Evolutionary conservation across 2,113 vertebrate species (phyloP).

Genomic region (Prunella himalayana): DNA sequence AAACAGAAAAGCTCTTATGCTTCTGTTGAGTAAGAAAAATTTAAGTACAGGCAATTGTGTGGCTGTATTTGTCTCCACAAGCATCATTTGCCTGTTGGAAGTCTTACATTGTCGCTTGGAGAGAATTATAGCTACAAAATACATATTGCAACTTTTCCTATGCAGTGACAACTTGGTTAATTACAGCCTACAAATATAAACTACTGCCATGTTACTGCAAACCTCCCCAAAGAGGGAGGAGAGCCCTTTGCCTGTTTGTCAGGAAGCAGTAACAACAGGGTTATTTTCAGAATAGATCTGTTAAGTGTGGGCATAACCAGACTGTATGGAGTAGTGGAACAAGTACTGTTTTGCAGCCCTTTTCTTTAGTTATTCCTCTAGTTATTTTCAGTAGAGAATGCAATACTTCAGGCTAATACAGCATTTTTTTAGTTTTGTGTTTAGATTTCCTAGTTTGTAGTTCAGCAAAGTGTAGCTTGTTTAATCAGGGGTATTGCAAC

Average conservation of each 20-base stretch:
- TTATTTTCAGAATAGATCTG: neutral
- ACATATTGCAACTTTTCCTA: neutral
- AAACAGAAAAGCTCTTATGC: neutral
- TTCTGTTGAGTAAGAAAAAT: neutral
- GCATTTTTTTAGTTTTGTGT: neutral
- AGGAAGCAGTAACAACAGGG: neutral
- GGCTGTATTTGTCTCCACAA: neutral
- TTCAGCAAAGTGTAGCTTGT: neutral
- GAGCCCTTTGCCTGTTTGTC: neutral
- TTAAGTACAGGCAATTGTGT: neutral
- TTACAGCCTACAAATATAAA: neutral
- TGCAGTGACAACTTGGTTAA: neutral
- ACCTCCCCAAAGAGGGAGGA: neutral
- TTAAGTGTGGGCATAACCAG: no score
- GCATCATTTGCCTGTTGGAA: neutral
- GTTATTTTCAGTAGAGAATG: neutral
- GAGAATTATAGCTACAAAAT: neutral
- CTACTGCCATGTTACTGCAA: neutral
- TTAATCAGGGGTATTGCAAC: neutral
- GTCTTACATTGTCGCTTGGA: neutral
- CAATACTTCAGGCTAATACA: neutral
- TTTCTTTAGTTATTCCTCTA: neutral
- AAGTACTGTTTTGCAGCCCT: neutral
- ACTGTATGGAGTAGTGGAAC: neutral
- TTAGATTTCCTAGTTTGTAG: neutral